Percentiles rank a stretch among this genome's conserved stretches.
phyloP scores from a whole-genome alignment of 53 echinoderm and acorn worm genomes.

The Echinometra lucunter region DNA sequence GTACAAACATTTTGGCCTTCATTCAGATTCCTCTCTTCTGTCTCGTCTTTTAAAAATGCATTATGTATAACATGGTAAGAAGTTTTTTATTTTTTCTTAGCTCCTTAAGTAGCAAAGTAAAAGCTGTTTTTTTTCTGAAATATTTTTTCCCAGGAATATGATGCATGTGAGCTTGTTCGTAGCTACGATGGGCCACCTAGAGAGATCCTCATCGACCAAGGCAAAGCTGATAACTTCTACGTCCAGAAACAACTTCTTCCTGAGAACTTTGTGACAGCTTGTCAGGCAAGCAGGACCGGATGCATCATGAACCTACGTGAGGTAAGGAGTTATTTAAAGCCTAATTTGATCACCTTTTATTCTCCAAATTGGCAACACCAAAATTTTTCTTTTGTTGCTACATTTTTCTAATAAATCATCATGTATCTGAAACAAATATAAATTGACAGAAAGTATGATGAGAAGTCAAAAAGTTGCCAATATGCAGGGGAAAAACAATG shows the following conservation, averaged over 20 bases:
- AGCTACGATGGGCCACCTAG: conserved; percentile 86
- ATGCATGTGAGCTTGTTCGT: conserved; percentile 92
- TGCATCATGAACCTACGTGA: conserved; percentile 85
- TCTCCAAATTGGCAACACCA: too few relatives aligned
- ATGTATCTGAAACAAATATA: too few relatives aligned
- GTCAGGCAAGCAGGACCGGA: conserved; percentile 74
- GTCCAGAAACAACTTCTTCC: conserved; percentile 85
- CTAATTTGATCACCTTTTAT: too few relatives aligned
- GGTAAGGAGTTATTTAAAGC: conserved; percentile 66
- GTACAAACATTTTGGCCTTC: too few relatives aligned
- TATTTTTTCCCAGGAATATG: conserved; percentile 78
- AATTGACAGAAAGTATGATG: too few relatives aligned
- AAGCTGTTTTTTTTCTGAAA: background rate
- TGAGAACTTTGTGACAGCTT: conserved; percentile 86
- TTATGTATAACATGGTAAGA: too few relatives aligned
- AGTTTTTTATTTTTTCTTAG: background rate
- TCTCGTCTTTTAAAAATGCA: too few relatives aligned
- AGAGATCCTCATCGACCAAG: conserved; percentile 90
- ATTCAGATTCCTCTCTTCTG: too few relatives aligned
- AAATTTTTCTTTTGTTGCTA: too few relatives aligned
- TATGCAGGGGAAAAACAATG: too few relatives aligned
- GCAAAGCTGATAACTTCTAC: conserved; percentile 90
- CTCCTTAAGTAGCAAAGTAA: background rate
- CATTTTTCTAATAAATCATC: too few relatives aligned
- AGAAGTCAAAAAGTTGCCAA: too few relatives aligned